Evolutionary conservation across 2,888 invertebrate genomes (phyloP).

Genomic region (Sarcophaga variegata): DNA sequence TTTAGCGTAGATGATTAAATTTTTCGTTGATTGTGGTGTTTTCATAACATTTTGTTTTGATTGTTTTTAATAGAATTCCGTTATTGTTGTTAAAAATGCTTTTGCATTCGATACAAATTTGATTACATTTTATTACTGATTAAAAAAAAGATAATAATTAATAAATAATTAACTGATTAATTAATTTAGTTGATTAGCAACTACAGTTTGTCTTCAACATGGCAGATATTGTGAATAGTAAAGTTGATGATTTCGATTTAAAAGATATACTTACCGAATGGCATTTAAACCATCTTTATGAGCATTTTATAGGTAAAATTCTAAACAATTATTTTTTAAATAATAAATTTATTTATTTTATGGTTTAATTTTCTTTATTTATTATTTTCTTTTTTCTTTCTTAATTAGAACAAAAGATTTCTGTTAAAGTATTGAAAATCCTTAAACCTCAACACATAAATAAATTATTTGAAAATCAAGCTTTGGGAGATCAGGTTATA

Average conservation of each 20-base stretch:
- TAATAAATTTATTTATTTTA: not conserved
- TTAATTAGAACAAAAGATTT: conserved; percentile 52
- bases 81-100: not conserved
- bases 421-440: conserved; percentile 29
- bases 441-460: conserved; percentile 49
- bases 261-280: conserved; percentile 56
- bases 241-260: conserved; percentile 42
- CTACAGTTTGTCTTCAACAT: not conserved
- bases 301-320: conserved; percentile 53
- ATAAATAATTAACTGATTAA: conserved; percentile 35
- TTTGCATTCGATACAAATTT: not conserved
- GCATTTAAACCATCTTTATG: conserved; percentile 54
- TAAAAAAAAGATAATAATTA: conserved; percentile 18
- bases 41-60: conserved; percentile 8
- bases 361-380: not conserved
- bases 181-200: not conserved
- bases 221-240: not conserved
- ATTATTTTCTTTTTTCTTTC: not conserved
- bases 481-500: conserved; percentile 55
- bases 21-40: conserved; percentile 43
- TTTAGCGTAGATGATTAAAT: conserved; percentile 52
- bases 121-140: conserved; percentile 37
- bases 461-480: conserved; percentile 44
- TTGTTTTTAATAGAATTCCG: not conserved
- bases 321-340: too few species aligned